Base-by-base conservation (phyloP, 2,113 vertebrate genomes). In the Ictidomys tridecemlineatus region DNA sequence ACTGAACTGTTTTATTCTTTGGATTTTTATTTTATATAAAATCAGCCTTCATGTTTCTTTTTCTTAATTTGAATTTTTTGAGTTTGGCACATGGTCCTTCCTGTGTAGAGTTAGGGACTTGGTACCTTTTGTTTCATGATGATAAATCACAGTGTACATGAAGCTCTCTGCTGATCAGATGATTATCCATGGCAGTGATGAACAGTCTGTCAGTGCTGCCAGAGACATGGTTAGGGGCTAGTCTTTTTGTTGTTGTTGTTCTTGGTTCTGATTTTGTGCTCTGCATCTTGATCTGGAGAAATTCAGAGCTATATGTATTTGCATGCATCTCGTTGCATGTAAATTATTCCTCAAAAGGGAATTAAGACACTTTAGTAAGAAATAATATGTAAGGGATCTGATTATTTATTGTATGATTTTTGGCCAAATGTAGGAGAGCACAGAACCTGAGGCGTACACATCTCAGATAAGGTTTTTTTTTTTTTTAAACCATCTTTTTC, bases 11-110 rank as follows among this genome's bases (percentile, higher is more conserved):
- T 93, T 30, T 63, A 42, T 80, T 70, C n/a, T 77, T 93, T 56
- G 22, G 37, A 56, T 73, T 93, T 94, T 87, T 85, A 61, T 93
- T 87, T 85, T 89, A 89, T 91, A 61, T 87, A 73, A 51, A 51
- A 13, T 87, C 67, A 85, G 11, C 45, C 45, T 84, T 89, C 45
- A 67, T 79, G 30, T 76, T 85, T 89, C 10, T 89, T 30, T 32
- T 20, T 56, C 22, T 32, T 4, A 28, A 63, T 63, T 63, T 63
- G 26, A 63, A 58, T 80, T 51, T 67, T 58, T 85, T 69, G 20
- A 56, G 74, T 91, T 61, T 70, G 63, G 51, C 70, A 28, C 34
- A 22, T 85, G 32, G 34, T 73, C 61, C 45, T 78, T 73, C 61
- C 45, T 78, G 2, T 56, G 12, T 28, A 86, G 61, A 82, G 26